phyloP scores from a whole-genome alignment of 1,140 invertebrate genomes.

The Apis florea region DNA sequence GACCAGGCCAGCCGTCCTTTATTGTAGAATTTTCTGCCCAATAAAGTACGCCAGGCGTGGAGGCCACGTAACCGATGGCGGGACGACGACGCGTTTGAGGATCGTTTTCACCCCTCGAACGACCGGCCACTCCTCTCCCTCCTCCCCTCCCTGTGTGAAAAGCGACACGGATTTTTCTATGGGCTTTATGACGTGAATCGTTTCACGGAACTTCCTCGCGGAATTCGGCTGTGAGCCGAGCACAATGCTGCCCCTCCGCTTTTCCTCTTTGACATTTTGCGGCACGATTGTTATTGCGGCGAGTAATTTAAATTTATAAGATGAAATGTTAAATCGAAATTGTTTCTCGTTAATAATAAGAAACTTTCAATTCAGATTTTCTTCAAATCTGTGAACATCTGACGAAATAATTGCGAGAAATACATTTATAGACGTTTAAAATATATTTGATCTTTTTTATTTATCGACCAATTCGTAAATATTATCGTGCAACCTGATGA shows the following conservation, averaged over 20 bases:
- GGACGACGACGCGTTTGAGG: slow-evolving; percentile 41
- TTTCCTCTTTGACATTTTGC: no score
- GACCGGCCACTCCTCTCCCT: not conserved
- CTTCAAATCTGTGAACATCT: no score
- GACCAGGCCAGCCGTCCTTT: slow-evolving; percentile 73
- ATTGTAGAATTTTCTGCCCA: slow-evolving; percentile 78
- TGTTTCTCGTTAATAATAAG: no score
- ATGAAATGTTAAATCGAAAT: no score
- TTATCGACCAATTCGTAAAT: no score
- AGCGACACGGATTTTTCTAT: slow-evolving; percentile 42
- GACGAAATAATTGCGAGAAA: no score
- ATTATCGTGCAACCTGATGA: no score
- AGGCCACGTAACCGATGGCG: slow-evolving; percentile 35
- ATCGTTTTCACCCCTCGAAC: slow-evolving; percentile 43
- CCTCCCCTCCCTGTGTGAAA: not conserved
- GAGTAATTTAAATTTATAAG: no score
- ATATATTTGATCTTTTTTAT: no score
- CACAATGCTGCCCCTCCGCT: slow-evolving; percentile 1
- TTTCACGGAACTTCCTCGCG: slow-evolving; percentile 12
- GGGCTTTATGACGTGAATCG: slow-evolving; percentile 31
- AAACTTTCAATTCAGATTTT: no score
- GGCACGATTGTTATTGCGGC: no score
- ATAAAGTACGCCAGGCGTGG: slow-evolving; percentile 71
- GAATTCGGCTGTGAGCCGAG: not conserved
- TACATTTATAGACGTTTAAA: no score